Percentiles rank a stretch among this genome's conserved stretches.
phyloP scores from a whole-genome alignment of 2,797 vertebrate genomes.

The Myiothlypis chrysogaster region DNA sequence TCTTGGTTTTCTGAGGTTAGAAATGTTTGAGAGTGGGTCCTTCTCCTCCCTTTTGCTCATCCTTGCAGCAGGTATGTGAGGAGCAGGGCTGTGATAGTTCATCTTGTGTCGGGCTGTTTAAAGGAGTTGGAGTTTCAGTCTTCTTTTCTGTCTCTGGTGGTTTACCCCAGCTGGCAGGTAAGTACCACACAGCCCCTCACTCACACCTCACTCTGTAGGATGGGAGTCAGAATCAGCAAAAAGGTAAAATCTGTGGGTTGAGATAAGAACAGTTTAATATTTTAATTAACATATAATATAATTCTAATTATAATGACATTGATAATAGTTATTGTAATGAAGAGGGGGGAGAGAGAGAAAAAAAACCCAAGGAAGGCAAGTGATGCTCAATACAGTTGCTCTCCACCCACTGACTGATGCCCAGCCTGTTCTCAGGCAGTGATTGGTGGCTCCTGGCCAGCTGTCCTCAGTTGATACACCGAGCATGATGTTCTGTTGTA shows the following conservation, averaged over 20 bases:
- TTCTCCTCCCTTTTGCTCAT: not conserved
- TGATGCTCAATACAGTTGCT: not conserved
- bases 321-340: not conserved
- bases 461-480: not conserved
- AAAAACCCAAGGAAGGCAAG: not conserved
- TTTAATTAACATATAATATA: not conserved
- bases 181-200: not conserved
- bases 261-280: not conserved
- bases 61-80: not conserved
- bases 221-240: not conserved
- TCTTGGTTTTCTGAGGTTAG: not conserved
- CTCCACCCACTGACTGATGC: not conserved
- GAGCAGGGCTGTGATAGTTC: not conserved
- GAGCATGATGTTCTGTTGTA: not conserved
- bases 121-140: not conserved
- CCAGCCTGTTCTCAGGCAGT: no score
- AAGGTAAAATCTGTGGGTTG: not conserved
- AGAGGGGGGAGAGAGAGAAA: not conserved
- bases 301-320: not conserved
- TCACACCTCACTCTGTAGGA: not conserved
- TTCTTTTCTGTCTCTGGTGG: not conserved
- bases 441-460: not conserved
- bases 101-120: rapidly evolving
- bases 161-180: not conserved
- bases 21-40: not conserved